Conservation (phyloP, 2,113 vertebrate species). For the Microtus ochrogaster region DNA sequence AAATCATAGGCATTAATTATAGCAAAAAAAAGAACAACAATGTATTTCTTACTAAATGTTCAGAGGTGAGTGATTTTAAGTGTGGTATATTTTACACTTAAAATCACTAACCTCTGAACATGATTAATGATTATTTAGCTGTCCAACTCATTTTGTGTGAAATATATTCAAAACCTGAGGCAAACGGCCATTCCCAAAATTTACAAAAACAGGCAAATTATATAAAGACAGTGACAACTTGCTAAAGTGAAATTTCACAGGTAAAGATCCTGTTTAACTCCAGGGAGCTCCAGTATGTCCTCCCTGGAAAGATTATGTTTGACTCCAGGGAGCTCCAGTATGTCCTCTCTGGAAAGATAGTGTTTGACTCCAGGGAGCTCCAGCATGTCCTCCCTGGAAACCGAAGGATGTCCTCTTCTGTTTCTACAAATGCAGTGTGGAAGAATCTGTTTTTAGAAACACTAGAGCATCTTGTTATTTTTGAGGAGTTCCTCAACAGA, state of each 20-base stretch:
- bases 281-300: not conserved
- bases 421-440: not conserved
- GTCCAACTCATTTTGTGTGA: not conserved
- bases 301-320: no score
- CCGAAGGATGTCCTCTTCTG: not conserved
- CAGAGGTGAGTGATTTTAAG: not conserved
- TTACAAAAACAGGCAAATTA: not conserved
- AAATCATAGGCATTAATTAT: not conserved
- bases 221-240: not conserved
- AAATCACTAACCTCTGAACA: not conserved
- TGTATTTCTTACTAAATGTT: not conserved
- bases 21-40: conserved; percentile 4
- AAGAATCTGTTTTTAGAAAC: not conserved
- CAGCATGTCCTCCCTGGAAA: not conserved
- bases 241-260: not conserved
- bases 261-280: not conserved
- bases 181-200: not conserved
- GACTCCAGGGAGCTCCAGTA: not conserved
- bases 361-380: not conserved
- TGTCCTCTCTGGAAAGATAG: not conserved
- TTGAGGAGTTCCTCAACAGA: not conserved
- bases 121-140: not conserved
- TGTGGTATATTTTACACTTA: not conserved
- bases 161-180: not conserved
- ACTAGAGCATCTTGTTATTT: not conserved